Percentiles rank a stretch among this genome's conserved stretches.
Conservation (phyloP, 2,888 invertebrate genomes). For the Dysmachus trigonus region DNA sequence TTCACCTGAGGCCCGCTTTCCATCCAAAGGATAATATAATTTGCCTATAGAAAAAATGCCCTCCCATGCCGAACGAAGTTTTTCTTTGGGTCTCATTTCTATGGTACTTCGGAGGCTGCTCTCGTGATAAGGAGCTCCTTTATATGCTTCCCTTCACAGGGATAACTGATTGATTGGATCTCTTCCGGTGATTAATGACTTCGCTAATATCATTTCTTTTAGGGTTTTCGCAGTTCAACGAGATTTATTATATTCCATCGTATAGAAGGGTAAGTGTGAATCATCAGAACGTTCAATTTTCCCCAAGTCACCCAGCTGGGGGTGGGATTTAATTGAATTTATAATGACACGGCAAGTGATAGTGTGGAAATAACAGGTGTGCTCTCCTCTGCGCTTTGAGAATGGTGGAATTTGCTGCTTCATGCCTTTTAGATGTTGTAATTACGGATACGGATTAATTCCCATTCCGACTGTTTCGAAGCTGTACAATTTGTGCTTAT, state of each 20-base stretch:
- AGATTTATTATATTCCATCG: conserved; percentile 25
- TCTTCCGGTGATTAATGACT: conserved; percentile 48
- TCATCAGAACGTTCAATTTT: conserved; percentile 35
- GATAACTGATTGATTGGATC: conserved; percentile 48
- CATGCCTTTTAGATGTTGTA: not conserved
- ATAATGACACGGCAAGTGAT: conserved; percentile 27
- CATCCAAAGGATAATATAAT: not conserved
- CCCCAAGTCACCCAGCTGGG: not conserved
- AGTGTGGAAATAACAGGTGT: conserved; percentile 4
- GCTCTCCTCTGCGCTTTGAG: not conserved
- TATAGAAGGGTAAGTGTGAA: conserved; percentile 19
- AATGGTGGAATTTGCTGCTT: not conserved
- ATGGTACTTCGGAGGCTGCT: not conserved
- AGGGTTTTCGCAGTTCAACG: conserved; percentile 9
- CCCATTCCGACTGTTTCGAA: not conserved
- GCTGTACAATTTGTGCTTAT: not conserved
- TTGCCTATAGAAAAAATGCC: not conserved
- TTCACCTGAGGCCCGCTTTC: not conserved
- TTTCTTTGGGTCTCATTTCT: not conserved
- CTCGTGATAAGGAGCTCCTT: conserved; percentile 18
- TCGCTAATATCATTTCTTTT: conserved; percentile 45
- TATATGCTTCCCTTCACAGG: not conserved
- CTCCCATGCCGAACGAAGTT: not conserved
- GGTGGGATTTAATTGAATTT: conserved; percentile 31
- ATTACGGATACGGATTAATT: not conserved